Percentiles rank a stretch among this genome's conserved stretches.
Conservation (phyloP, 2,113 vertebrate genomes). For the Lepisosteus oculatus region DNA sequence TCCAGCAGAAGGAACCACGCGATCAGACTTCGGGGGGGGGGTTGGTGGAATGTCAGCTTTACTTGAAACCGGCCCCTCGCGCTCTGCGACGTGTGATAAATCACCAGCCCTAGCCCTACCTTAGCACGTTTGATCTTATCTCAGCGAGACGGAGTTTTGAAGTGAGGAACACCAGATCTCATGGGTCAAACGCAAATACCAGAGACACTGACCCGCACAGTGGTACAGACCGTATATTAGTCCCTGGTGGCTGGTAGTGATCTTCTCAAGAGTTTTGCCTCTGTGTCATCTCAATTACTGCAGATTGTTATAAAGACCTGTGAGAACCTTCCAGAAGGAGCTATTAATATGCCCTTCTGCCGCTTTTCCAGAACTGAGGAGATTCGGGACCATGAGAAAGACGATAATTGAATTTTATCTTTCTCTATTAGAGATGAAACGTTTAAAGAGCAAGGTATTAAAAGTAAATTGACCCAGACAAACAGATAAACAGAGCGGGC, state of each 20-base stretch:
- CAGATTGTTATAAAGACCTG: slow-evolving; percentile 47
- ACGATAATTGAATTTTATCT: no score
- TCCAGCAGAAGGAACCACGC: slow-evolving; percentile 29
- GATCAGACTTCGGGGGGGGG: slow-evolving; percentile 59
- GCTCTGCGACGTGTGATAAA: slow-evolving; percentile 85
- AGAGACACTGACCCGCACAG: slow-evolving; percentile 90
- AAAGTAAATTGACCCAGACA: no score
- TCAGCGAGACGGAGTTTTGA: slow-evolving; percentile 92
- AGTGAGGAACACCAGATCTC: slow-evolving; percentile 97
- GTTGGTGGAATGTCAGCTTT: slow-evolving; percentile 64
- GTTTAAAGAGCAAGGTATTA: no score
- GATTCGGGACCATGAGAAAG: no score
- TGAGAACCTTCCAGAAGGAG: no score
- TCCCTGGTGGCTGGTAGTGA: slow-evolving; percentile 70
- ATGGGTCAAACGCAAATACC: slow-evolving; percentile 85
- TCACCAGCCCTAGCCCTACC: slow-evolving; percentile 85
- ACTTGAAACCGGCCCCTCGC: slow-evolving; percentile 63
- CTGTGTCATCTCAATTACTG: slow-evolving; percentile 75
- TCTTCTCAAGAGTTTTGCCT: slow-evolving; percentile 68
- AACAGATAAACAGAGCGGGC: no score
- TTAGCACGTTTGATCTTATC: slow-evolving; percentile 91
- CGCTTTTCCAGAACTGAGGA: no score
- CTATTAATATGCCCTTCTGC: no score
- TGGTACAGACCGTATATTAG: slow-evolving; percentile 82
- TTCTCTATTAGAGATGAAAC: no score